A percentile compares a stretch with the other conserved stretches of the same genome.
phyloP scores from a whole-genome alignment of 1,140 invertebrate genomes.

The Metaphire vulgaris region DNA sequence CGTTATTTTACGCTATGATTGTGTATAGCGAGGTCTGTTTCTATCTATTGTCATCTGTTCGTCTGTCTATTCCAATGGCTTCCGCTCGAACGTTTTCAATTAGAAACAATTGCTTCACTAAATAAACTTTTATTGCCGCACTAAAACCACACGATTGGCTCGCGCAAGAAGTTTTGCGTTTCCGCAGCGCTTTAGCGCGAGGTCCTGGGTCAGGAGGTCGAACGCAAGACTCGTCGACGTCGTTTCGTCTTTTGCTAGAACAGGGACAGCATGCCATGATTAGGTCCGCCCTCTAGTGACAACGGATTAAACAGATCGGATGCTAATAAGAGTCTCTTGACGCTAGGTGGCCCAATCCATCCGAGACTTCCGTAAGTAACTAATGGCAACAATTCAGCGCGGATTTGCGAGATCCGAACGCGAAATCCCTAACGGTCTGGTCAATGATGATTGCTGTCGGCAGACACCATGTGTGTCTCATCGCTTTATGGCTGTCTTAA shows the following conservation, averaged over 20 bases:
- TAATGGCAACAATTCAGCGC: conserved; percentile 2
- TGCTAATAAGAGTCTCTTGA: neutral
- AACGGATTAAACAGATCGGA: neutral
- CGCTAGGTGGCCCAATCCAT: neutral
- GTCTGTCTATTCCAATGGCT: too few species aligned
- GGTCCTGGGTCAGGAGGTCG: neutral
- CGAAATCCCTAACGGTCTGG: neutral
- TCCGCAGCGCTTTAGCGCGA: neutral
- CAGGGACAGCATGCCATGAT: neutral
- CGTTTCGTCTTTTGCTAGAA: neutral
- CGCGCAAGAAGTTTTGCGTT: neutral
- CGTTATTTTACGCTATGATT: too few species aligned
- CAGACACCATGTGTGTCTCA: neutral
- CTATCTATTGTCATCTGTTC: too few species aligned
- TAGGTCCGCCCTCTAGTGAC: neutral
- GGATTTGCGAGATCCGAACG: neutral
- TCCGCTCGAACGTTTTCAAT: too few species aligned
- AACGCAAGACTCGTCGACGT: too few species aligned
- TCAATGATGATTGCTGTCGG: neutral
- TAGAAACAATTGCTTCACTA: neutral
- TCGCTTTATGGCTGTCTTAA: neutral
- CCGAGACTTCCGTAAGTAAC: neutral
- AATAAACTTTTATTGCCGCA: neutral
- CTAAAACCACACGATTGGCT: neutral
- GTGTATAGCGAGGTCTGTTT: too few species aligned